These are phyloP conservation scores for Horisme vitalbata DNA, from an alignment of 2,888 invertebrate genomes.

Conservation along the genomic window DNA sequence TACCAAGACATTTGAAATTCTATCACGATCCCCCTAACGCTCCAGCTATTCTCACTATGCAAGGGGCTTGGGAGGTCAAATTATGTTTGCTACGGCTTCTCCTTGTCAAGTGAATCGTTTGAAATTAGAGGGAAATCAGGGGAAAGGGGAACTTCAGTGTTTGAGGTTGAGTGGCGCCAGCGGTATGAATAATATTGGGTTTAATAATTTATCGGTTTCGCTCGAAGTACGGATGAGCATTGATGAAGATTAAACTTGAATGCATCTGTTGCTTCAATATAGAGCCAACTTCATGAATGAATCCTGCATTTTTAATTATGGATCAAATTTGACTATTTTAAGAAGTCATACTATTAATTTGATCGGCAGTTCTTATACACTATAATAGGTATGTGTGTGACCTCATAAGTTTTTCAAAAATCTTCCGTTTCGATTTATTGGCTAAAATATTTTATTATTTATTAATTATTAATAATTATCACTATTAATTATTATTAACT, in stretches of 20 bases:
- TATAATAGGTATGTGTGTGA: too few relatives aligned
- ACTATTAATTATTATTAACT: too few relatives aligned
- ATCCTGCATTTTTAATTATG: too few relatives aligned
- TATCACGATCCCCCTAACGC: slow-evolving; percentile 19
- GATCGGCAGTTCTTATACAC: too few relatives aligned
- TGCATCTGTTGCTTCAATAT: slow-evolving; percentile 11
- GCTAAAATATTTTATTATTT: too few relatives aligned
- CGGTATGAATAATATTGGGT: slow-evolving; percentile 26
- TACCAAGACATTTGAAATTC: slow-evolving; percentile 33
- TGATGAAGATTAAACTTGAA: slow-evolving; percentile 9
- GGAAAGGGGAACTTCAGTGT: slow-evolving; percentile 39
- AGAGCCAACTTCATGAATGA: neutral
- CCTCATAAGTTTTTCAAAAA: too few relatives aligned
- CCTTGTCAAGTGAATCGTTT: slow-evolving; percentile 47
- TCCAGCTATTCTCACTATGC: slow-evolving; percentile 4
- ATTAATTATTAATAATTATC: too few relatives aligned
- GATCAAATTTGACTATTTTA: too few relatives aligned
- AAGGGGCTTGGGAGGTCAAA: slow-evolving; percentile 24
- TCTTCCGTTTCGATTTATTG: too few relatives aligned
- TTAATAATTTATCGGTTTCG: slow-evolving; percentile 23
- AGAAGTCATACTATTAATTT: too few relatives aligned
- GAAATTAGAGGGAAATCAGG: slow-evolving; percentile 49
- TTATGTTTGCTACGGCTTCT: slow-evolving; percentile 35
- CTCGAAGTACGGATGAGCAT: neutral
- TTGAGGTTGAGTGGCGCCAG: slow-evolving; percentile 32